Conservation (phyloP, 1,140 invertebrate species). For the Gerris buenoi region DNA sequence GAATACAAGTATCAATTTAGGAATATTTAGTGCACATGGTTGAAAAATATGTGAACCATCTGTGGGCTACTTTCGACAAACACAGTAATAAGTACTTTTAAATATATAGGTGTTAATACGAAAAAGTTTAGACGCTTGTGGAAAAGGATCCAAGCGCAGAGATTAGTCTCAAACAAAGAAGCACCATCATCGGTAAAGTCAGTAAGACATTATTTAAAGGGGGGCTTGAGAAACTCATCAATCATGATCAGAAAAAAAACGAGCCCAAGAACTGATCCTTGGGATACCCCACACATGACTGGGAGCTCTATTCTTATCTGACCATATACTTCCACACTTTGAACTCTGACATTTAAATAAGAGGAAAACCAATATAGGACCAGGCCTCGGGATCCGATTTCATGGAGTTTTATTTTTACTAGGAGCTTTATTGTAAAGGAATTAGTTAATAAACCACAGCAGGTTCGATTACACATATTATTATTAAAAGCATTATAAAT, state of each 20-base stretch:
- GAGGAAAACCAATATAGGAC: neutral
- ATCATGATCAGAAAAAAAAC: neutral
- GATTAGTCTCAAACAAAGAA: neutral
- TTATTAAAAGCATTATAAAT: constrained; percentile 1
- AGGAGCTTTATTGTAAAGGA: too few species aligned
- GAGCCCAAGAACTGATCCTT: neutral
- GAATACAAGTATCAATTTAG: too few species aligned
- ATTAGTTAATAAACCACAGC: neutral
- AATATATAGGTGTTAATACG: too few species aligned
- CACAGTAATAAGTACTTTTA: too few species aligned
- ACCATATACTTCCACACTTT: neutral
- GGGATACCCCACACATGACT: neutral
- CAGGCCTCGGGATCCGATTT: neutral
- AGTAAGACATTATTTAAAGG: neutral
- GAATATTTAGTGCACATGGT: too few species aligned
- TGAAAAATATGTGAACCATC: too few species aligned
- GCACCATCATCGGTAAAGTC: neutral
- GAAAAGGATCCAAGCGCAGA: too few species aligned
- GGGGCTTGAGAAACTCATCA: neutral
- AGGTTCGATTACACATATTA: neutral
- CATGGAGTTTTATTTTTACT: neutral
- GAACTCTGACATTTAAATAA: neutral
- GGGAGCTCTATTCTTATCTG: neutral
- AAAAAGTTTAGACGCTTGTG: too few species aligned
- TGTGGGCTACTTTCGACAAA: too few species aligned